phyloP scores from a whole-genome alignment of 2,113 vertebrate species.

The Nipponia nippon region DNA sequence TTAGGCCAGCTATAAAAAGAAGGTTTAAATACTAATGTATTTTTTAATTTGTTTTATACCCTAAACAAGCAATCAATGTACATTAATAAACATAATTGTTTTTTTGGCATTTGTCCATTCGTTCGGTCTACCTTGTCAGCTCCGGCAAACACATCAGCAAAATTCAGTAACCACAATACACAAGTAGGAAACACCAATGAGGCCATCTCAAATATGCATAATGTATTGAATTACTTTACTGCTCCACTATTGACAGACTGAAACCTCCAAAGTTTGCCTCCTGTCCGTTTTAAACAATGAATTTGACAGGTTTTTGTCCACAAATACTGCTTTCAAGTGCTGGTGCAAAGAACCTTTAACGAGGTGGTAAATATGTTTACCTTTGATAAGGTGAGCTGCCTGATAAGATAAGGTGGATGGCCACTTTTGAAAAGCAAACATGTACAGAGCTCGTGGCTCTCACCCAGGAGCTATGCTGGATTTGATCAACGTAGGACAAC shows the following conservation, averaged over 20 bases:
- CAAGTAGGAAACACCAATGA: conserved; percentile 34
- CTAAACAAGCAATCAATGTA: conserved; percentile 89
- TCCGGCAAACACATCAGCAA: conserved; percentile 59
- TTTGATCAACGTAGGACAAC: not conserved
- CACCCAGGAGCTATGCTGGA: not conserved
- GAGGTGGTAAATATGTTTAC: conserved; percentile 90
- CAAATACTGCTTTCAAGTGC: conserved; percentile 81
- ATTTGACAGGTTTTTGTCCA: conserved; percentile 72
- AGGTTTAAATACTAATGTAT: conserved; percentile 84
- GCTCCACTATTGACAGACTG: conserved; percentile 42
- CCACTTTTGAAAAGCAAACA: conserved; percentile 79
- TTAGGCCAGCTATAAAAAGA: conserved; percentile 70
- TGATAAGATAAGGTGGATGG: conserved; percentile 76
- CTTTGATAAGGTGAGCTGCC: conserved; percentile 90
- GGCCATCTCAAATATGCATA: conserved; percentile 63
- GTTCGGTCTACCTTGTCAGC: conserved; percentile 74
- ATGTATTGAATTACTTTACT: conserved; percentile 72
- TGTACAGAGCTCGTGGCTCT: conserved; percentile 22
- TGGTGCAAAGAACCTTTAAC: conserved; percentile 82
- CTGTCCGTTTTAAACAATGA: conserved; percentile 8
- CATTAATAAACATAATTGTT: conserved; percentile 90
- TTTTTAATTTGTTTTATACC: conserved; percentile 84
- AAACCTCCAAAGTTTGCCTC: conserved; percentile 65
- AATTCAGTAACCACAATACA: conserved; percentile 62
- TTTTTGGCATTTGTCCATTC: conserved; percentile 85